Evolutionary conservation across 2,888 invertebrate species (phyloP).

Genomic region (Meandrusa payeni): DNA sequence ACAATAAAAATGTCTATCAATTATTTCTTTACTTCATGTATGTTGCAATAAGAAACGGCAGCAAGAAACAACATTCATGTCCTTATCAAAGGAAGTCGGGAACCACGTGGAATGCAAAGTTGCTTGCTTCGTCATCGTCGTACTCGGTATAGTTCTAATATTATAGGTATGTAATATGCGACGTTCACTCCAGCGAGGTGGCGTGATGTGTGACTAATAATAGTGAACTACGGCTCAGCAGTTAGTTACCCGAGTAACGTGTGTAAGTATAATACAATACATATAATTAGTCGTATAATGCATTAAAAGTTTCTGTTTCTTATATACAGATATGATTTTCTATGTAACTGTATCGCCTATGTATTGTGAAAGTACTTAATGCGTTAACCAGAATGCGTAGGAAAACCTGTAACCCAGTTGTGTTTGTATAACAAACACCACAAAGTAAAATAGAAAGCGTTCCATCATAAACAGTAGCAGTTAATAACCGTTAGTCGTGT

Average conservation of each 20-base stretch:
- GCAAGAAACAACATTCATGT: slow-evolving; percentile 24
- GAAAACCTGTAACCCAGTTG: neutral
- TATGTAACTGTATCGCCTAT: slow-evolving; percentile 4
- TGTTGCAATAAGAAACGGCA: slow-evolving; percentile 17
- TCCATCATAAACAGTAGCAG: slow-evolving; percentile 6
- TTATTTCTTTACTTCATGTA: slow-evolving; percentile 11
- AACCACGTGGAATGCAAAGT: slow-evolving; percentile 38
- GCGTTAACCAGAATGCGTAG: slow-evolving; percentile 6
- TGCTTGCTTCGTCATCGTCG: slow-evolving; percentile 35
- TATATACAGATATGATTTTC: slow-evolving; percentile 4
- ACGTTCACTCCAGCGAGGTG: slow-evolving; percentile 30
- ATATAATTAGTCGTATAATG: no score
- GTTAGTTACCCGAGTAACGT: slow-evolving; percentile 8
- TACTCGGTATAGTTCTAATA: slow-evolving; percentile 15
- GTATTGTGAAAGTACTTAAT: slow-evolving; percentile 12
- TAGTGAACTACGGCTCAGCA: slow-evolving; percentile 26
- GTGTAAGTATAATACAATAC: no score
- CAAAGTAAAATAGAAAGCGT: neutral
- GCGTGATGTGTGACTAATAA: slow-evolving; percentile 40
- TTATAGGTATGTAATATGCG: slow-evolving; percentile 2
- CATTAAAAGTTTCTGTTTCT: no score
- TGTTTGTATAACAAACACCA: slow-evolving; percentile 10
- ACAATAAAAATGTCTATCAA: slow-evolving; percentile 4
- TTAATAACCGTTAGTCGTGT: neutral
- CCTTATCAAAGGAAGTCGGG: slow-evolving; percentile 31